Evolutionary conservation across 1,140 invertebrate species (phyloP), one percentile per base, ranked within the genome.

Genomic region (Drosophila mayri): DNA sequence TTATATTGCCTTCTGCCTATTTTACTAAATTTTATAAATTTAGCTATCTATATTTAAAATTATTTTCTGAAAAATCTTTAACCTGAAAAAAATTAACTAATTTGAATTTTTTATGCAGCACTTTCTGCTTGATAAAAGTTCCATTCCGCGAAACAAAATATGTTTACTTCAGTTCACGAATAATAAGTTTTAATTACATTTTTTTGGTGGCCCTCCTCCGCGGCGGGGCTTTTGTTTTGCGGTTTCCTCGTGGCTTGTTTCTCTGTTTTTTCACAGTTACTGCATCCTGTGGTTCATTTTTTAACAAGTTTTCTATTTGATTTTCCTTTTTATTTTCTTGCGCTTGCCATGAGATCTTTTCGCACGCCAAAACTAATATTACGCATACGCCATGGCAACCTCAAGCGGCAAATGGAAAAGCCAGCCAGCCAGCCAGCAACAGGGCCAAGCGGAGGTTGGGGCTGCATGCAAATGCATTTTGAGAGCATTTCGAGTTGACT

Each of bases 401-500:
- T 32, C n/a, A 28, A 47, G 55, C 40, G 52, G 40, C 22, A n/a
- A 25, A 20, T 22, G 57, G 67, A 38, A 38, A 55, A 52, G 25
- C 25, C 25, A 25, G 25, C 25, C 3, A 25, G 25, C 22, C 22
- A 22, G 22, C 28, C n/a, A 18, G 52, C 20, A 16, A 38, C 32
- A 18, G 52, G 37, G 52, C 18, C 10, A 7, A 12, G 18, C 41
- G 3, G 41, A 20, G 18, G 22, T 22, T 1, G 18, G 22, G 28
- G 58, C 43, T 43, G 64, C 82, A 64, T 86, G 82, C 83, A 86
- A 85, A 86, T 87, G 83, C 66, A 60, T 79, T 85, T 86, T 66
- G 79, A 71, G 75, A 64, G 68, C 79, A 73, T 78, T 86, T 80
- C 76, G 81, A 81, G 82, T 85, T 81, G 81, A 81, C 81, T 85